Evolutionary conservation across 2,888 invertebrate species (phyloP), one percentile per base, ranked within the genome.

Genomic region (Zaprionus bogoriensis): DNA sequence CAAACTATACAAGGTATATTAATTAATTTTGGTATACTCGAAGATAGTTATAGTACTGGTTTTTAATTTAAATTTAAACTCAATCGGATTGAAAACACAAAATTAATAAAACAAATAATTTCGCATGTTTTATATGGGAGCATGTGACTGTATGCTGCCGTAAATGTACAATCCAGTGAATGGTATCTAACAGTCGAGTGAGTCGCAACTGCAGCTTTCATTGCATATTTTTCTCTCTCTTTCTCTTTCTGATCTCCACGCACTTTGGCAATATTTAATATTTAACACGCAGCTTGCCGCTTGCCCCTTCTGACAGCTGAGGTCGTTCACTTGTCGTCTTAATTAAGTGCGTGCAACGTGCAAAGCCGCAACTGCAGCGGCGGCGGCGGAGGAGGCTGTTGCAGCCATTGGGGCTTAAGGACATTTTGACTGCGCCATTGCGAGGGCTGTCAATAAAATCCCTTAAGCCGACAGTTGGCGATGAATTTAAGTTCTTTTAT

Each of bases 281-380:
- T 67, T 61, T 74, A 61, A 63, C 51, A 44, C 67, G 66, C 60
- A 4, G 51, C 46, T 28, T 48, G 36, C 30, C 45, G 23, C 46
- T 53, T 38, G 39, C 32, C 10, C 44, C 3, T 45, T 70, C 65
- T 72, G 86, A 83, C 83, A 87, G 73, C 58, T 60, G 70, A 75
- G 81, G 84, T 85, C 83, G 76, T 76, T 80, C 87, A 78, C 86
- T 78, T 86, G 84, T 83, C 87, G 74, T 86, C 86, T 80, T 87
- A 85, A 85, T 85, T 85, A 85, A 83, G 78, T 70, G 71, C 77
- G 62, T 58, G 65, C 77, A 73, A 59, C 58, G 72, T 66, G 50
- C 38, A 32, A 19, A n/a, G n/a, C n/a, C 32, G 54, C 41, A 42
- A 25, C 74, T 57, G 41, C 64, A 63, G 47, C 50, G 47, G 41